Percentiles rank a stretch among this genome's conserved stretches.
Evolutionary conservation across 2,113 vertebrate species (phyloP).

Genomic region (Prinia subflava): DNA sequence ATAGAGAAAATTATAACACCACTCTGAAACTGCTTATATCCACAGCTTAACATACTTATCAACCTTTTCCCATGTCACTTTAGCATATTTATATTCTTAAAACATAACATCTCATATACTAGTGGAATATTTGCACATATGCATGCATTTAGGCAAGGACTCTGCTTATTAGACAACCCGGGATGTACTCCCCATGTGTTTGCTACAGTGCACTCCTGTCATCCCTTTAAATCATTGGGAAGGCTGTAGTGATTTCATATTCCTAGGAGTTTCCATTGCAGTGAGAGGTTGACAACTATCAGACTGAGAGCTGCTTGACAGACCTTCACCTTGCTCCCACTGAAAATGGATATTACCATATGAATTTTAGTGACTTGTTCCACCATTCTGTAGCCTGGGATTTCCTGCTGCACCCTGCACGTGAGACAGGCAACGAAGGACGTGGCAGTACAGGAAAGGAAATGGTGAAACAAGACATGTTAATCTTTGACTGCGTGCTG

Average conservation of each 20-base stretch:
- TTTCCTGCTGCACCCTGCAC: not conserved
- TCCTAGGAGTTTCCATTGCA: not conserved
- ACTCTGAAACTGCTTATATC: not conserved
- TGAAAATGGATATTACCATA: not conserved
- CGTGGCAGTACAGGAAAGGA: not conserved
- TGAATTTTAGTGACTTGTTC: not conserved
- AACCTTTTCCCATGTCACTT: not conserved
- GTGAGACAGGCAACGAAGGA: accelerated
- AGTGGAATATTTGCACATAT: not conserved
- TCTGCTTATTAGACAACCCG: not conserved
- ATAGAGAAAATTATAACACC: not conserved
- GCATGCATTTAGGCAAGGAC: not conserved
- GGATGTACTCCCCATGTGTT: not conserved
- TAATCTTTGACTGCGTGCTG: not conserved
- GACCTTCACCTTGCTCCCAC: not conserved
- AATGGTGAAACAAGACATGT: not conserved
- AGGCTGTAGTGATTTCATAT: not conserved
- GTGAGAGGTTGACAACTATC: not conserved
- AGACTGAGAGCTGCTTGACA: not conserved
- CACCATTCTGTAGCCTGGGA: not conserved
- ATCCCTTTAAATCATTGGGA: not conserved
- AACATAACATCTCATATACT: not conserved
- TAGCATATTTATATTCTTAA: not conserved
- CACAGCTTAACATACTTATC: not conserved
- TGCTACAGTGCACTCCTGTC: not conserved